Evolutionary conservation across 2,797 vertebrate genomes (phyloP), one percentile per base, ranked within the genome.

Genomic region (Sebastes miniatus): DNA sequence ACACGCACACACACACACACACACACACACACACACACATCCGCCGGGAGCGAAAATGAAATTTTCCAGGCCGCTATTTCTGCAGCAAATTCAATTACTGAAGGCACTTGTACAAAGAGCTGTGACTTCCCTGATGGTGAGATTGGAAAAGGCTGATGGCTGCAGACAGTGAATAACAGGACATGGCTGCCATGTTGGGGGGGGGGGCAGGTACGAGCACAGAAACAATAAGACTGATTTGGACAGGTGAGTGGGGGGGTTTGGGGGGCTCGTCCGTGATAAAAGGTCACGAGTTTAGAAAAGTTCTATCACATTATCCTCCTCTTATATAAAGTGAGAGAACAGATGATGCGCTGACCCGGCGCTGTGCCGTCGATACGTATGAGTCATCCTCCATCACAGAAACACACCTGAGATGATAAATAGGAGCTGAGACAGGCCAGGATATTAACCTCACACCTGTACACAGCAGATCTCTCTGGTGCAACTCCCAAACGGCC

Each of bases 21-120:
- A 36, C 78, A 47, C 78, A 47, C 83, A 27, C 56, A 50, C 73
- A 39, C 73, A 43, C 66, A 75, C 77, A 58, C 75, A 57, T 66
- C 63, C 77, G 0, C 57, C 66, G 85, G 89, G 85, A 94, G 96
- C 95, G 96, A 98, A 99, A 98, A 99, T 99, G 97, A 98, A 98
- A 99, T 98, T 97, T 98, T 97, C 96, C 96, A 98, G 94, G 94
- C 95, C 93, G 97, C 97, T 97, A 97, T 99, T 98, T 97, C 97
- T 98, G 97, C 97, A 96, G 97, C 97, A 99, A 98, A 99, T 99
- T 99, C 98, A 99, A 99, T 99, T 99, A 99, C 97, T 96, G 95
- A 81, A 96, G 96, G 94, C 96, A 96, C 97, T 98, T 97, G 97
- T 97, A 98, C 97, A 97, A 97, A 97, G 96, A 93, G 94, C 96